phyloP scores from a whole-genome alignment of 2,888 invertebrate genomes.

The Dryadula phaetusa region DNA sequence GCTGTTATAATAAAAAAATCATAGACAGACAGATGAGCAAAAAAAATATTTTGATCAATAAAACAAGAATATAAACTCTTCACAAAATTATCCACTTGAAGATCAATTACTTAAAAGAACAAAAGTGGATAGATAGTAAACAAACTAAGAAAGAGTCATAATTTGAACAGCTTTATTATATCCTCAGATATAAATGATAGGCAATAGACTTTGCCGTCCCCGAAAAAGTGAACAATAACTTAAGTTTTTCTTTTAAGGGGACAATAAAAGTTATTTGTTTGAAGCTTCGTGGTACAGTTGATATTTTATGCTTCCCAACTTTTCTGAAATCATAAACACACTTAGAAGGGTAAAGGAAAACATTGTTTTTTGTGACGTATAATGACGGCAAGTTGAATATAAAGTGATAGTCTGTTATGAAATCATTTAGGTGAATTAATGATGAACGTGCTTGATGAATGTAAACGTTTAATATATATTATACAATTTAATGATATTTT shows the following conservation, averaged over 20 bases:
- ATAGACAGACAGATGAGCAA: too few relatives aligned
- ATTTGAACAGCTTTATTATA: constrained; percentile 40
- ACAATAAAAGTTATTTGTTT: constrained; percentile 38
- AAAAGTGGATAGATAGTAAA: background rate
- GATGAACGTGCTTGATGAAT: background rate
- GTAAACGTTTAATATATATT: background rate
- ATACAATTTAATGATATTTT: too few relatives aligned
- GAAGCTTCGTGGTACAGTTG: constrained; percentile 6
- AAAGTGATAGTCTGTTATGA: background rate
- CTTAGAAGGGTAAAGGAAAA: background rate
- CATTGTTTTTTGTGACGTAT: background rate
- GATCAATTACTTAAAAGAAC: background rate
- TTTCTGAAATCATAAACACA: constrained; percentile 7
- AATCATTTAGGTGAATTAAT: background rate
- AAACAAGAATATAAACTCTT: too few relatives aligned
- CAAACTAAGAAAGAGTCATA: constrained; percentile 31
- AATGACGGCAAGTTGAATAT: background rate
- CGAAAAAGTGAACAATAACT: constrained; percentile 44
- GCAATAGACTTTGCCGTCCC: constrained; percentile 41
- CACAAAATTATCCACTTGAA: background rate
- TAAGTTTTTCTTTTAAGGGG: constrained; percentile 44
- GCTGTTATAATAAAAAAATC: too few relatives aligned
- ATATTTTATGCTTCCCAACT: constrained; percentile 23
- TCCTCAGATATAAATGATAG: constrained; percentile 37
- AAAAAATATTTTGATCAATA: too few relatives aligned